phyloP scores from a whole-genome alignment of 2,888 invertebrate species.

The Galerucella nymphaeae region DNA sequence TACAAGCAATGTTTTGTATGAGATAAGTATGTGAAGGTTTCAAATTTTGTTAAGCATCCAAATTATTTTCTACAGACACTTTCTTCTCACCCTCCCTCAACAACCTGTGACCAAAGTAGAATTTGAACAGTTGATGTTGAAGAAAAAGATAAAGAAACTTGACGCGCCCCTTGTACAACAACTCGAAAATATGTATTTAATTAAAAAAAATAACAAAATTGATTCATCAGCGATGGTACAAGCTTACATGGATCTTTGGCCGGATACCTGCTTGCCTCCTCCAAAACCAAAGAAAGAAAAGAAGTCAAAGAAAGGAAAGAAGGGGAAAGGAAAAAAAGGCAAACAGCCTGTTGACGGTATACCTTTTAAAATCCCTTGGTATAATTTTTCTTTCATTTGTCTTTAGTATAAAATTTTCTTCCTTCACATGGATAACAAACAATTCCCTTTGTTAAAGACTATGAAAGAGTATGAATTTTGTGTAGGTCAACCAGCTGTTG shows the following conservation, averaged over 20 bases:
- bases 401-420: too few species aligned
- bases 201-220: constrained; percentile 55
- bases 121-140: constrained; percentile 56
- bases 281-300: constrained; percentile 55
- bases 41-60: not conserved
- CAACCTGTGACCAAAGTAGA: constrained; percentile 54
- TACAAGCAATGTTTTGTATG: too few species aligned
- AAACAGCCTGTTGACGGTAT: constrained; percentile 4
- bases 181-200: constrained; percentile 59
- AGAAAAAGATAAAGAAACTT: constrained; percentile 60
- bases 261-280: constrained; percentile 60
- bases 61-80: constrained; percentile 56
- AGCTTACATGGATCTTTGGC: constrained; percentile 63
- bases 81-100: constrained; percentile 62
- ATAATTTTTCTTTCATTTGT: not conserved
- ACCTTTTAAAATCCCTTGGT: not conserved
- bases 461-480: too few species aligned
- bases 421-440: too few species aligned
- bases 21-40: too few species aligned
- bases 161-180: constrained; percentile 58
- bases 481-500: not conserved
- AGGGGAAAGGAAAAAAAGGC: constrained; percentile 36
- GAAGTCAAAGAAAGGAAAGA: constrained; percentile 42
- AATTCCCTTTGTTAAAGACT: too few species aligned
- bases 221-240: constrained; percentile 61